Conservation (phyloP, 1,140 invertebrate species). For the Caenorhabditis briggsae region DNA sequence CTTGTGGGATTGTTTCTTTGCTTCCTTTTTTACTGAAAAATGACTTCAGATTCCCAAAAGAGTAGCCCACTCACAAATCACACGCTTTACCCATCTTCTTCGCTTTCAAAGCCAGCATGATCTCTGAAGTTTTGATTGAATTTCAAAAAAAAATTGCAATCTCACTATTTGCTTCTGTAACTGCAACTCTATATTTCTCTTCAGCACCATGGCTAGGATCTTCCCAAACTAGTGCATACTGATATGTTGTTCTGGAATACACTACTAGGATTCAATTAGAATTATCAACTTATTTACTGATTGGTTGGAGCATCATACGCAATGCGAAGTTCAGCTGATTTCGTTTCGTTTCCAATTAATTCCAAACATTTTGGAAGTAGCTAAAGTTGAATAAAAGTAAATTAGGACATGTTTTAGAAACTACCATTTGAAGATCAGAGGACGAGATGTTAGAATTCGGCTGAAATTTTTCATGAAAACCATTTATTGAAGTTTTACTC, state of each 20-base stretch:
- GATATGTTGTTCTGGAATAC: slow-evolving; percentile 20
- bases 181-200: slow-evolving; percentile 27
- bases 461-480: not conserved
- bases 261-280: not conserved
- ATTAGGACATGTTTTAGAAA: not conserved
- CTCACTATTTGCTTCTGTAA: slow-evolving; percentile 16
- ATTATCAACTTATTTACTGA: not conserved
- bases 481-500: no score
- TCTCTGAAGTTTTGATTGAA: not conserved
- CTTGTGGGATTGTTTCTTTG: not conserved
- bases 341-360: not conserved
- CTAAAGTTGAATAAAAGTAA: not conserved
- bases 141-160: not conserved
- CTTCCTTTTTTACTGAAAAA: not conserved
- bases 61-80: not conserved
- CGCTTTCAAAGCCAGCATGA: slow-evolving; percentile 21
- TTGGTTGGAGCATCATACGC: slow-evolving; percentile 20
- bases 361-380: slow-evolving; percentile 27
- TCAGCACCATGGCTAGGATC: not conserved
- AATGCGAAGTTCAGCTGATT: not conserved
- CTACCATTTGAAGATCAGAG: slow-evolving; percentile 5
- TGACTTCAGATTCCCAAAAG: not conserved
- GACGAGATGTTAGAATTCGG: not conserved
- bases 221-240: slow-evolving; percentile 13
- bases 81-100: not conserved